Conservation (phyloP, 2,888 invertebrate genomes). For the Cephus pygmeus region DNA sequence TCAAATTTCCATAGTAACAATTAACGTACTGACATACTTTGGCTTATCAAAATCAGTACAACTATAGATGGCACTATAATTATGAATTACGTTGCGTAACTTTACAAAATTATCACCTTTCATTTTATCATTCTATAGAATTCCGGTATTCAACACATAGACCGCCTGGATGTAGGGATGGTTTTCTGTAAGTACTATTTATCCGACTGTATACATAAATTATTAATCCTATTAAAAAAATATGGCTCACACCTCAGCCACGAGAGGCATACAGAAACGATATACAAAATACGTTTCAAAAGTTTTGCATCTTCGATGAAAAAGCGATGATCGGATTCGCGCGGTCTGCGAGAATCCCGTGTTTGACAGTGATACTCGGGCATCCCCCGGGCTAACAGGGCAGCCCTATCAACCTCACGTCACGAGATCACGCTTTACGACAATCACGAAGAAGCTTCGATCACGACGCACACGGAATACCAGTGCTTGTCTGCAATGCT, state of each 20-base stretch:
- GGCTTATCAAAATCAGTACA: too few species aligned
- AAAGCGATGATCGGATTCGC: too few species aligned
- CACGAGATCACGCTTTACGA: conserved; percentile 33
- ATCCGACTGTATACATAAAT: too few species aligned
- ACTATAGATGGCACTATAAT: too few species aligned
- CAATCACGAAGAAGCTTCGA: conserved; percentile 41
- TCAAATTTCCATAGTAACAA: too few species aligned
- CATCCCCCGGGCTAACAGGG: background rate
- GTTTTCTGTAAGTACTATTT: conserved; percentile 33
- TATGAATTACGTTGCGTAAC: too few species aligned
- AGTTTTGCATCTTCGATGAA: too few species aligned
- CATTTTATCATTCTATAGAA: conserved; percentile 22
- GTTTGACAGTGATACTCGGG: background rate
- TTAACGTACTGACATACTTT: too few species aligned
- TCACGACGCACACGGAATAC: conserved; percentile 37
- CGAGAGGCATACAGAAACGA: too few species aligned
- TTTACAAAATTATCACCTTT: too few species aligned
- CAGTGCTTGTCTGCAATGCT: conserved; percentile 31
- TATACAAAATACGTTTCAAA: too few species aligned
- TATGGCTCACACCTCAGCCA: background rate
- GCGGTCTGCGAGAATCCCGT: too few species aligned
- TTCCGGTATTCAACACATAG: conserved; percentile 33
- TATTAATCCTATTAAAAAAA: background rate
- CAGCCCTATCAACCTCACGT: conserved; percentile 12
- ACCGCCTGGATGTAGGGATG: conserved; percentile 35